phyloP scores from a whole-genome alignment of 2,113 vertebrate genomes.

The Tonatia bakeri region DNA sequence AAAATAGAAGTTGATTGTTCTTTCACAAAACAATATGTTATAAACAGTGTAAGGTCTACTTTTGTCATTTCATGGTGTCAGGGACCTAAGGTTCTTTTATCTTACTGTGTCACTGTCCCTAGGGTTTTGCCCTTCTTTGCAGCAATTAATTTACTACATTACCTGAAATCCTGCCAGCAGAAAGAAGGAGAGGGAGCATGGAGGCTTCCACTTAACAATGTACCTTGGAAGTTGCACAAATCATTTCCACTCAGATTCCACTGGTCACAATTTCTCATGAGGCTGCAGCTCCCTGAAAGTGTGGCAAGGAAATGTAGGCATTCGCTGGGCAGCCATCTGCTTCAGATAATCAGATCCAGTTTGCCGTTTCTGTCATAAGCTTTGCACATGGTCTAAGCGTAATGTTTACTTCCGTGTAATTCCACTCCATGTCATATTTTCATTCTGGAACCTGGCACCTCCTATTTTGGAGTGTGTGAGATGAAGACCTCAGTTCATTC shows the following conservation, averaged over 20 bases:
- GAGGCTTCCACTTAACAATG: not conserved
- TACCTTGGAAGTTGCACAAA: not conserved
- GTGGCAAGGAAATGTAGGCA: not conserved
- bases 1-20: not conserved
- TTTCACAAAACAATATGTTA: not conserved
- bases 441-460: not conserved
- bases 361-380: not conserved
- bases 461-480: not conserved
- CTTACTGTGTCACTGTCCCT: not conserved
- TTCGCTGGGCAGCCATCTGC: not conserved
- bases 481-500: not conserved
- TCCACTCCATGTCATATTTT: not conserved
- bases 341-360: not conserved
- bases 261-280: not conserved
- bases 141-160: not conserved
- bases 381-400: not conserved
- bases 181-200: not conserved
- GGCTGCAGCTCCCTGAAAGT: not conserved
- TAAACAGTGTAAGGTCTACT: not conserved
- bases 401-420: not conserved
- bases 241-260: not conserved
- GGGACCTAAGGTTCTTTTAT: not conserved
- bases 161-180: not conserved
- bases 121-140: not conserved
- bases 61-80: not conserved